Percentiles rank a stretch among this genome's conserved stretches.
These are phyloP conservation scores for Falco biarmicus DNA, from an alignment of 2,797 vertebrate species.

Conservation along the genomic window DNA sequence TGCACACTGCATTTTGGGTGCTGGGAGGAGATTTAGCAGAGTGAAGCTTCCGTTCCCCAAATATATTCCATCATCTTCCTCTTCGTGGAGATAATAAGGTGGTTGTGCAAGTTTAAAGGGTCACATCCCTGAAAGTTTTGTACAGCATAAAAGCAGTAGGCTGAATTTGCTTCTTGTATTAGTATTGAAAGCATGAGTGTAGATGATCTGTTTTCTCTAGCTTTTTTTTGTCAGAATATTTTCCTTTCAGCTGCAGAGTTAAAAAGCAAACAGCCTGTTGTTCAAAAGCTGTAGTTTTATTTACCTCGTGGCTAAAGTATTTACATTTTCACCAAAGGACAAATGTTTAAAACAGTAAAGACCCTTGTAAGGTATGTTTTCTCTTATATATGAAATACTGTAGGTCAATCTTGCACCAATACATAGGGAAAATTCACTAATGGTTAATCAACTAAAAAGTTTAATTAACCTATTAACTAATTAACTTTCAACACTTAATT, in stretches of 20 bases:
- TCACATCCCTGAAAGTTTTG: not conserved
- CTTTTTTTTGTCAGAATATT: not conserved
- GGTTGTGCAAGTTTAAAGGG: not conserved
- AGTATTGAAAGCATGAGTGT: too few species aligned
- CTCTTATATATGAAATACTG: not conserved
- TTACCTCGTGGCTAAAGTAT: not conserved
- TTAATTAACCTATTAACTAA: not conserved
- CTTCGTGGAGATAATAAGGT: not conserved
- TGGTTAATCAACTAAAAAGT: not conserved
- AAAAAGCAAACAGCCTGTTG: not conserved
- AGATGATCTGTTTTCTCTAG: not conserved
- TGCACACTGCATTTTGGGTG: fast-evolving
- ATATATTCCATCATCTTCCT: not conserved
- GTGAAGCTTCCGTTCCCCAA: not conserved
- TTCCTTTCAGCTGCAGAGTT: not conserved
- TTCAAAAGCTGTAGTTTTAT: not conserved
- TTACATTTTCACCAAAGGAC: not conserved
- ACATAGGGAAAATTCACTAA: not conserved
- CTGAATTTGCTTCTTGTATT: not conserved
- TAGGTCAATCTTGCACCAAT: not conserved
- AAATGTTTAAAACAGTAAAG: not conserved
- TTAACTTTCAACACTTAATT: not conserved
- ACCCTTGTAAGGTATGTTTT: not conserved
- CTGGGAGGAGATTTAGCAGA: not conserved
- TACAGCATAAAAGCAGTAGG: not conserved